These are phyloP conservation scores for Oophaga sylvatica DNA, from an alignment of 2,797 vertebrate species.

Conservation along the genomic window DNA sequence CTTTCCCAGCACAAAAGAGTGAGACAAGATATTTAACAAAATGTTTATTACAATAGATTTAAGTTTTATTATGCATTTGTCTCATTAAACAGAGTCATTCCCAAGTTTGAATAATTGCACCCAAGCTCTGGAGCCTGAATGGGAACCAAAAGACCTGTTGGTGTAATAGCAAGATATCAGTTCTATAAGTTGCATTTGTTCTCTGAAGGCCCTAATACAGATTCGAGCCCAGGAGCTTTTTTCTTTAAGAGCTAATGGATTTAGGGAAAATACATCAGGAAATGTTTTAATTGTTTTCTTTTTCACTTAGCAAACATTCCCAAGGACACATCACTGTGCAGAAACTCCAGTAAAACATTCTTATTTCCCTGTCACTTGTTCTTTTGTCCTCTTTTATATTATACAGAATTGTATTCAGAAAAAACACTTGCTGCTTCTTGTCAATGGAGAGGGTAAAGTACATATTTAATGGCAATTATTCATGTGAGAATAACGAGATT, in stretches of 20 bases:
- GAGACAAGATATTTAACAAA: no score
- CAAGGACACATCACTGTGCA: background rate
- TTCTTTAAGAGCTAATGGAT: background rate
- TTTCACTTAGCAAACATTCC: conserved; percentile 3
- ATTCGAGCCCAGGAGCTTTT: background rate
- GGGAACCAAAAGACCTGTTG: no score
- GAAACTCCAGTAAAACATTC: background rate
- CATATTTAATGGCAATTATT: conserved; percentile 19
- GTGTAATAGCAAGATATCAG: no score
- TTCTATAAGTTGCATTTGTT: background rate
- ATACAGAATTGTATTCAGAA: background rate
- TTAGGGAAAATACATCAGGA: background rate
- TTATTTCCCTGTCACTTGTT: conserved; percentile 25
- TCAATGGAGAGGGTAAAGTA: background rate
- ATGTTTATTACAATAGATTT: no score
- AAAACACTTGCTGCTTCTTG: background rate
- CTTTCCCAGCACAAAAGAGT: no score
- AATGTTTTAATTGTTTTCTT: conserved; percentile 5
- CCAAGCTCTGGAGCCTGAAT: no score
- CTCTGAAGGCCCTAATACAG: background rate
- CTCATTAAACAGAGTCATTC: no score
- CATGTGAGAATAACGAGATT: background rate
- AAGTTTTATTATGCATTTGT: no score
- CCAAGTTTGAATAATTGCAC: no score
- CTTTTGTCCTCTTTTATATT: background rate